Evolutionary conservation across 2,797 vertebrate species (phyloP).

Genomic region (Esox masquinongy): DNA sequence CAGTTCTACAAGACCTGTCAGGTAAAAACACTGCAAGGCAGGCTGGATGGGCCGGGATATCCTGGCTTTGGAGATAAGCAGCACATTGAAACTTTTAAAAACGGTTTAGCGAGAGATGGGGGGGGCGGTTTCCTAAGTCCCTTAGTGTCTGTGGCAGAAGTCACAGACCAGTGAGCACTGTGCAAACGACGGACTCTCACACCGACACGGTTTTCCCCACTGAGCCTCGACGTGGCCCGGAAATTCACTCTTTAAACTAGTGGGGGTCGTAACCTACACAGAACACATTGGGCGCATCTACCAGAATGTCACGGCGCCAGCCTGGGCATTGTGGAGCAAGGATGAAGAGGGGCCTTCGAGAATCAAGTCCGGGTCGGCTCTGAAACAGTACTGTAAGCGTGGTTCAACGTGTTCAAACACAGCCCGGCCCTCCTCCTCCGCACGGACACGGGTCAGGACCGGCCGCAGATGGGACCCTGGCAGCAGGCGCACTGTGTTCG

Average conservation of each 20-base stretch:
- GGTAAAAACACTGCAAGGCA: neutral
- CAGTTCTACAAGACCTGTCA: neutral
- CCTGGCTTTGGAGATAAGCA: constrained; percentile 6
- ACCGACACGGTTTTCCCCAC: neutral
- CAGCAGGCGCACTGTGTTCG: neutral
- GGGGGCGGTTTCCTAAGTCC: neutral
- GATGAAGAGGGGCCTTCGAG: neutral
- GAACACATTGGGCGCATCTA: neutral
- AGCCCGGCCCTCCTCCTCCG: constrained; percentile 1
- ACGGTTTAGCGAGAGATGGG: too few relatives aligned
- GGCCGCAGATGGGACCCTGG: neutral
- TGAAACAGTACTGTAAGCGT: constrained; percentile 12
- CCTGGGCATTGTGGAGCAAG: neutral
- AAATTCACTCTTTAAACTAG: neutral
- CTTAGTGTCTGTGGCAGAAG: neutral
- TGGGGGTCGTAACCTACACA: neutral
- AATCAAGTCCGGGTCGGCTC: constrained; percentile 3
- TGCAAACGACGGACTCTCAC: neutral
- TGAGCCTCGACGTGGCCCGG: neutral
- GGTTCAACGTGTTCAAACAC: constrained; percentile 6
- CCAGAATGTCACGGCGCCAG: neutral
- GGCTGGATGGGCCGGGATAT: neutral
- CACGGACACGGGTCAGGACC: neutral
- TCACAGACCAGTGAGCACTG: neutral
- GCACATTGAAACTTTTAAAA: constrained; percentile 1